Evolutionary conservation across 2,113 vertebrate genomes (phyloP), one percentile per base, ranked within the genome.

Genomic region (Lontra canadensis): DNA sequence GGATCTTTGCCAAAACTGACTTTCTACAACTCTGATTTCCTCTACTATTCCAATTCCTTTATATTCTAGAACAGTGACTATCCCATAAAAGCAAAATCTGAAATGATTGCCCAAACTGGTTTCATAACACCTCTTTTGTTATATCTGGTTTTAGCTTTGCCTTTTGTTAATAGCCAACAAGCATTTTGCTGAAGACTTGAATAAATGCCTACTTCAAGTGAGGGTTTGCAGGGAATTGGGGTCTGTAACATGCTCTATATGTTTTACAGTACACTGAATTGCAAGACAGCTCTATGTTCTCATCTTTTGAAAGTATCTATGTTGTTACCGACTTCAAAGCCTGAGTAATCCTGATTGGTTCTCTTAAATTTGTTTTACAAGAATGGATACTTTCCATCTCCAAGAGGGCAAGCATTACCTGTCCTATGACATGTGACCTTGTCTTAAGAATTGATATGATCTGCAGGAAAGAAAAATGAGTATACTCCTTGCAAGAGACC

Each of bases 31-130:
- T 65, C 13, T 69, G 7, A 61, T 65, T 96, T 67, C 26, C 26
- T 82, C 69, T 73, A 34, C 31, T 34, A 63, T n/a, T 88, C n/a
- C 1, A 59, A 63, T 52, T 39, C 26, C 18, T 85, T 81, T 21
- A 71, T 39, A 36, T 59, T 14, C 59, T 42, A 97, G 83, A 88
- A 88, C 4, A 88, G 61, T 90, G 29, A 82, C 10, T 42, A n/a
- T 59, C n/a, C 21, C 34, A 63, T 61, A 95, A 89, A 31, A 67
- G 23, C 20, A 84, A 97, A 97, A 78, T 39, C 57, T 90, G 59
- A 96, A 85, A 90, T 55, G 73, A 81, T 83, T 44, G 20, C 61
- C 59, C 80, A 94, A 95, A 92, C 44, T 71, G 74, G 57, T 42
- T 84, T 94, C 88, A 59, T 84, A 74, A 88, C 21, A 81, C 36